A percentile compares a stretch with the other conserved stretches of the same genome.
Conservation (phyloP, 2,888 invertebrate genomes). For the Pristionchus entomophagus region DNA sequence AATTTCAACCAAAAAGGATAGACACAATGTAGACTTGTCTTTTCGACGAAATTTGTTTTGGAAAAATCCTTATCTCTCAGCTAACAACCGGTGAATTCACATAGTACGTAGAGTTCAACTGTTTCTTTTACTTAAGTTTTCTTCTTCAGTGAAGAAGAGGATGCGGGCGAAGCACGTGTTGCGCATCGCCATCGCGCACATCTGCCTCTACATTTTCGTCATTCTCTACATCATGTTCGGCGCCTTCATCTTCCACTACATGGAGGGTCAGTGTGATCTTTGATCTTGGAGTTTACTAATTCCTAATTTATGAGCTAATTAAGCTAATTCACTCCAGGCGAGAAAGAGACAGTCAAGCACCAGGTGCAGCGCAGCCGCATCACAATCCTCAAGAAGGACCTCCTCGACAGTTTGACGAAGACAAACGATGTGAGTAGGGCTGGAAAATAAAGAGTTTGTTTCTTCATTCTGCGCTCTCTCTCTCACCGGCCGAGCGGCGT, state of each 20-base stretch:
- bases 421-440: slow-evolving; percentile 56
- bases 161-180: slow-evolving; percentile 43
- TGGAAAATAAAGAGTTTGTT: no score
- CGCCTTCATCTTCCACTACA: slow-evolving; percentile 54
- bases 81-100: no score
- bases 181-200: slow-evolving; percentile 68
- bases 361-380: slow-evolving; percentile 16
- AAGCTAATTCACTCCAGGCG: background rate
- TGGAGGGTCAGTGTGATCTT: slow-evolving; percentile 27
- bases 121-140: no score
- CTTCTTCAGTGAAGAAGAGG: slow-evolving; percentile 22
- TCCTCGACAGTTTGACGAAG: slow-evolving; percentile 50
- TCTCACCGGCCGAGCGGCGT: no score
- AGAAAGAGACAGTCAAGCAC: slow-evolving; percentile 29
- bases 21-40: no score
- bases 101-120: no score
- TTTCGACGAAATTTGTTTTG: no score
- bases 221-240: slow-evolving; percentile 69
- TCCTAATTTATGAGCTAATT: background rate
- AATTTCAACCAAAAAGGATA: no score
- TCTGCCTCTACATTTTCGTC: slow-evolving; percentile 70
- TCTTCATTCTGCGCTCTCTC: no score
- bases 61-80: no score
- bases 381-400: slow-evolving; percentile 4
- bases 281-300: no score